Percentiles rank a stretch among this genome's conserved stretches.
These are phyloP conservation scores for Drosophila mercatorum DNA, from an alignment of 2,888 invertebrate species.

Conservation along the genomic window DNA sequence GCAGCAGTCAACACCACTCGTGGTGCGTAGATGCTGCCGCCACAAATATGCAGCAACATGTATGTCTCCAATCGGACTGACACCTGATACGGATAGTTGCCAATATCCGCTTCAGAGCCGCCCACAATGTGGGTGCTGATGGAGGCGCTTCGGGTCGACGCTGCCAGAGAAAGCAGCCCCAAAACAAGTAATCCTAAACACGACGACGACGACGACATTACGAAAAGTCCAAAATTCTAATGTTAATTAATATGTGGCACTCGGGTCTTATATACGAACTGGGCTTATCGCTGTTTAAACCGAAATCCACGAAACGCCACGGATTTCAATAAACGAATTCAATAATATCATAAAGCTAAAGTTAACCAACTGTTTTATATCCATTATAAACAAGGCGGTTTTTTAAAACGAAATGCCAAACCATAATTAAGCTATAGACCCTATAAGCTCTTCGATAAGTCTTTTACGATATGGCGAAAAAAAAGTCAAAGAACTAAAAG, in stretches of 20 bases:
- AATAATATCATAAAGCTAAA: slow-evolving; percentile 66
- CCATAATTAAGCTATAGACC: slow-evolving; percentile 35
- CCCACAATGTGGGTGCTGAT: slow-evolving; percentile 65
- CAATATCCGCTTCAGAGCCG: slow-evolving; percentile 63
- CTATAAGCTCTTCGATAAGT: slow-evolving; percentile 54
- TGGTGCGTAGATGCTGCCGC: slow-evolving; percentile 69
- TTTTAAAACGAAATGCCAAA: slow-evolving; percentile 59
- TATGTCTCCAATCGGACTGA: slow-evolving; percentile 70
- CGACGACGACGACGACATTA: slow-evolving; percentile 38
- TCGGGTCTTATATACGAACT: slow-evolving; percentile 44
- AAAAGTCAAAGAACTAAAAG: neutral
- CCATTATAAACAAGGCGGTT: slow-evolving; percentile 75
- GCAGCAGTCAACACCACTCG: slow-evolving; percentile 73
- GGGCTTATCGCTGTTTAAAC: slow-evolving; percentile 53
- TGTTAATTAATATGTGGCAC: slow-evolving; percentile 9
- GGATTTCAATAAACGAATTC: slow-evolving; percentile 63
- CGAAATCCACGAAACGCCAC: slow-evolving; percentile 45
- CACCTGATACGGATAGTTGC: slow-evolving; percentile 67
- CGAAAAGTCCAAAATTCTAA: slow-evolving; percentile 9
- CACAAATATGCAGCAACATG: slow-evolving; percentile 74
- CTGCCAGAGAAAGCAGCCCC: slow-evolving; percentile 35
- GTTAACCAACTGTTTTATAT: slow-evolving; percentile 66
- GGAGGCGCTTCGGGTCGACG: slow-evolving; percentile 29
- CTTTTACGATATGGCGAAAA: slow-evolving; percentile 34
- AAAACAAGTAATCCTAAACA: slow-evolving; percentile 40